Base-by-base conservation (phyloP, 2,888 invertebrate genomes). In the Julus scanicus region DNA sequence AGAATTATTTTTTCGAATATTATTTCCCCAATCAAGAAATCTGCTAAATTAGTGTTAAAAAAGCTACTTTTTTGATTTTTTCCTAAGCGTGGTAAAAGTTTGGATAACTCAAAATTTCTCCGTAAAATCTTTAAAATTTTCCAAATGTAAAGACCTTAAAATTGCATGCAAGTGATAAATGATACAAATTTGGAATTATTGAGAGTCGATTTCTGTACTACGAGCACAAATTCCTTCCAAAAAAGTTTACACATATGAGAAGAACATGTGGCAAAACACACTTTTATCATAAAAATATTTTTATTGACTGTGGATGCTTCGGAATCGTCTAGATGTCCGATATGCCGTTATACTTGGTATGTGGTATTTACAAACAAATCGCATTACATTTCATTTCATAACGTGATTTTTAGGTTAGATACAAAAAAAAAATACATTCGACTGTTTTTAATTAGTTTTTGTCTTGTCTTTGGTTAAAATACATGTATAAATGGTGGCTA, bases 281-380 rank as follows among this genome's bases (percentile, higher is more conserved):
- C 13, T 39, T 39, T 37, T 40, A 84, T 39, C n/a, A 11, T 84
- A 84, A 84, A n/a, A 85, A 48, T 48, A 85, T n/a, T 13, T 85
- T 48, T 85, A 85, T 48, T 48, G 85, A 85, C 85, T 48, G 85
- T 29, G 29, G 20, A 20, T 9, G 29, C 29, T 20, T 29, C 71
- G 71, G 71, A 71, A 71, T 71, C 71, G 29, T 71, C 71, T 29
- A 71, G 71, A 71, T 71, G 8, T 71, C 71, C 71, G 71, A 20
- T 11, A n/a, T n/a, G 71, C 20, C 8, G n/a, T 17, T 63, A 63
- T 63, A 20, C 57, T 71, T 20, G 9, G 20, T 71, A 44, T 29
- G 71, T 29, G 53, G 71, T 71, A 71, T 71, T 71, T 71, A 71
- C 71, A 71, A 71, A 71, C 5, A 71, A 71, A 71, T 71, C 29